Conservation (phyloP, 2,888 invertebrate species). For the Diplolepis rosae region DNA sequence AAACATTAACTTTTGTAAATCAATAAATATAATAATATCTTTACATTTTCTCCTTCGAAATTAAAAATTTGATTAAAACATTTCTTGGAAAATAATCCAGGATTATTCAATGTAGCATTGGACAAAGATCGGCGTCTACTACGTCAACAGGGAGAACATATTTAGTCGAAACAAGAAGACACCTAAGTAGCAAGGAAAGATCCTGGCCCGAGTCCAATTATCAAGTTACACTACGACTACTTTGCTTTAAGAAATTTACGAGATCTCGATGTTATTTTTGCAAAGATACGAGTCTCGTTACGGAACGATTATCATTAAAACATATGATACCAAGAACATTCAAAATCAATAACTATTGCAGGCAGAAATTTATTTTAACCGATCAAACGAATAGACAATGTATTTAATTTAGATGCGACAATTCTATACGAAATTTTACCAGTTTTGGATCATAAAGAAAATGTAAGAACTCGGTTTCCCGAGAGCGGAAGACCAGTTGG, state of each 20-base stretch:
- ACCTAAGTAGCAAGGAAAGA: conserved; percentile 45
- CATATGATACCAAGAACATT: conserved; percentile 2
- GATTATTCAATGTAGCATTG: conserved; percentile 3
- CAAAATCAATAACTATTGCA: background rate
- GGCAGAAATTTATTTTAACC: background rate
- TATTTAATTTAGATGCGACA: background rate
- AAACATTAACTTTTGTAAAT: too few species aligned
- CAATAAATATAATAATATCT: too few species aligned
- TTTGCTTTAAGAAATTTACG: conserved; percentile 46
- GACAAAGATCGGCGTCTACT: conserved; percentile 5
- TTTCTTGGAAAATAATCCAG: background rate
- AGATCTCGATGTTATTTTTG: conserved; percentile 37
- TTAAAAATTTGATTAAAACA: too few species aligned
- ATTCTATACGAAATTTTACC: conserved; percentile 39
- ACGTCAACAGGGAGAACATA: conserved; percentile 51
- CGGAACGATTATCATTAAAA: background rate
- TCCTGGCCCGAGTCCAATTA: conserved; percentile 60
- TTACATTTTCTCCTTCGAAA: too few species aligned
- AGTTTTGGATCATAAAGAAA: conserved; percentile 44
- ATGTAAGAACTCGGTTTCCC: conserved; percentile 38
- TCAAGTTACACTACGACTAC: conserved; percentile 38
- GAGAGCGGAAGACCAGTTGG: conserved; percentile 53
- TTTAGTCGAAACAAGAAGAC: conserved; percentile 62
- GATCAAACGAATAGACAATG: background rate
- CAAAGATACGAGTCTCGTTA: conserved; percentile 16